A percentile compares a stretch with the other conserved stretches of the same genome.
Evolutionary conservation across 2,888 invertebrate species (phyloP).

Genomic region (Acanthosepion lycidas): DNA sequence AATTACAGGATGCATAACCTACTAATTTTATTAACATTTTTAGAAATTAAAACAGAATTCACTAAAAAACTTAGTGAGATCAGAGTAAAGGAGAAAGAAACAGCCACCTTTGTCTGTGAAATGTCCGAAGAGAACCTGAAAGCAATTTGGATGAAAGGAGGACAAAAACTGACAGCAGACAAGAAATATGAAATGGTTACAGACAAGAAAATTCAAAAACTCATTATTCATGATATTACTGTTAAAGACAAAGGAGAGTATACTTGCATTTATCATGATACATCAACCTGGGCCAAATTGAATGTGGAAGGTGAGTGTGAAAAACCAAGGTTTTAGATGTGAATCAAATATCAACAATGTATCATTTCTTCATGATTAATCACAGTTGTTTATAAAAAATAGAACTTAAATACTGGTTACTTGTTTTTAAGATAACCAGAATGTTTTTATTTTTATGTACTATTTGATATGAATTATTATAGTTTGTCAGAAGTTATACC

Average conservation of each 20-base stretch:
- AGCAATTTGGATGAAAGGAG: constrained; percentile 40
- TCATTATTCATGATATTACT: constrained; percentile 17
- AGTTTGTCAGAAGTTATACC: no score
- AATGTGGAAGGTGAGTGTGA: not conserved
- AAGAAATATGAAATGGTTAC: not conserved
- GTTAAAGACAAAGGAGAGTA: constrained; percentile 39
- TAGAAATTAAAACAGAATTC: constrained; percentile 35
- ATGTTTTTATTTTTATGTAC: no score
- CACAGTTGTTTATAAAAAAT: no score
- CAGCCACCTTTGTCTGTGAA: constrained; percentile 40
- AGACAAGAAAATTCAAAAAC: not conserved
- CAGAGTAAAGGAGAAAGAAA: constrained; percentile 1
- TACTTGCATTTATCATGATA: not conserved
- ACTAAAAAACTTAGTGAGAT: not conserved
- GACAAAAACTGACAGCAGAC: not conserved
- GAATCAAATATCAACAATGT: no score
- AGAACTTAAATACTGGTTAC: no score
- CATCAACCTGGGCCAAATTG: constrained; percentile 2
- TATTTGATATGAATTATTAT: no score
- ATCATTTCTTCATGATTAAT: no score
- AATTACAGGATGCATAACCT: not conserved
- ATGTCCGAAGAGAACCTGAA: not conserved
- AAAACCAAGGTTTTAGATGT: not conserved
- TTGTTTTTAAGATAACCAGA: no score
- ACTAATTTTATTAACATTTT: constrained; percentile 5